Percentiles rank a stretch among this genome's conserved stretches.
Conservation (phyloP, 2,113 vertebrate genomes). For the Seriola rivoliana region DNA sequence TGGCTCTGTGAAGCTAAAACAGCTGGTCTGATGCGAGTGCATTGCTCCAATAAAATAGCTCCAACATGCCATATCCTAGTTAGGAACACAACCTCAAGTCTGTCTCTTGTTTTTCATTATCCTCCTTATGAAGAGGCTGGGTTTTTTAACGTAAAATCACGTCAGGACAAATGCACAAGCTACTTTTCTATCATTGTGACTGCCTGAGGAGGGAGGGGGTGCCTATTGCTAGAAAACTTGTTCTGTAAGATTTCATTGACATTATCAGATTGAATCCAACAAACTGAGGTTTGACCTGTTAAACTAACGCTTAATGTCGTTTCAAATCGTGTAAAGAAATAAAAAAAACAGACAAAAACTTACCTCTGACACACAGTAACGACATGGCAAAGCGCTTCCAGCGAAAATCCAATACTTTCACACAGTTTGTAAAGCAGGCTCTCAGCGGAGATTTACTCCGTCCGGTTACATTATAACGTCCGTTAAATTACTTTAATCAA, state of each 20-base stretch:
- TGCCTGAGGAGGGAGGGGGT: neutral
- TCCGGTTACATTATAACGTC: slow-evolving; percentile 58
- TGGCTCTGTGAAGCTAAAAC: slow-evolving; percentile 6
- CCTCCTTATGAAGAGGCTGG: neutral
- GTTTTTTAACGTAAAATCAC: neutral
- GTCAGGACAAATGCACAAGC: neutral
- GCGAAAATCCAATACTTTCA: slow-evolving; percentile 58
- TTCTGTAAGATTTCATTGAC: neutral
- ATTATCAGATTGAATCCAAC: neutral
- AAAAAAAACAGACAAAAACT: slow-evolving; percentile 24
- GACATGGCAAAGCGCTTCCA: slow-evolving; percentile 81
- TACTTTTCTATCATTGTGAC: neutral
- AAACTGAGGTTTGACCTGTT: neutral
- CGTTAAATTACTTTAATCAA: slow-evolving; percentile 5
- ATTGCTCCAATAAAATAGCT: neutral
- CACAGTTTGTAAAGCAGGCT: slow-evolving; percentile 49
- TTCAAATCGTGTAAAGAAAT: neutral
- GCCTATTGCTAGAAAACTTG: neutral
- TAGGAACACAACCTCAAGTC: neutral
- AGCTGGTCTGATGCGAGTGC: slow-evolving; percentile 16
- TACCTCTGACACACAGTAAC: slow-evolving; percentile 86
- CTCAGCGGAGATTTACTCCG: slow-evolving; percentile 51
- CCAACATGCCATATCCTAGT: neutral
- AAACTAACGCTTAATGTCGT: neutral
- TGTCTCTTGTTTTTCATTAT: neutral